Conservation (phyloP, 2,888 invertebrate species). For the Euplexia lucipara region DNA sequence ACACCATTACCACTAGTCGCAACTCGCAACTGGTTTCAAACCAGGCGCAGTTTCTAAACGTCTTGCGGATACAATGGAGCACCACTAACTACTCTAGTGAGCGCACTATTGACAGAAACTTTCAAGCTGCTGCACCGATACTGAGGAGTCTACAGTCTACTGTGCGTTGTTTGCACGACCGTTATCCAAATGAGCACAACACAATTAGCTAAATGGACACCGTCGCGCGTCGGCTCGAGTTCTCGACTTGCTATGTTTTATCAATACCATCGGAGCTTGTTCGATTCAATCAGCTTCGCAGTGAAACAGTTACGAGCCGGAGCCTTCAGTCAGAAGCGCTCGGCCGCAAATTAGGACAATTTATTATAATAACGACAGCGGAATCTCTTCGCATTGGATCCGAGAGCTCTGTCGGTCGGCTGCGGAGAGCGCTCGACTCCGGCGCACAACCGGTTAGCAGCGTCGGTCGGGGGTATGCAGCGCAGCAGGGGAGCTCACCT, state of each 20-base stretch:
- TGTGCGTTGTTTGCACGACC: neutral
- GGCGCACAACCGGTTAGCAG: constrained; percentile 50
- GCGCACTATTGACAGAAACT: neutral
- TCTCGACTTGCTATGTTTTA: constrained; percentile 44
- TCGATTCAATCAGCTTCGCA: constrained; percentile 27
- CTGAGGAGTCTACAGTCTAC: neutral
- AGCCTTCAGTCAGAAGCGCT: constrained; percentile 16
- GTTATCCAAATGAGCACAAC: constrained; percentile 30
- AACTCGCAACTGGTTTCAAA: constrained; percentile 52
- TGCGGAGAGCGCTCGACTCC: constrained; percentile 20
- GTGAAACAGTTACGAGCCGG: neutral
- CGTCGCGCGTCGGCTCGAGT: constrained; percentile 3
- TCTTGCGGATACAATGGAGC: constrained; percentile 47
- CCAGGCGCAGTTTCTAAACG: constrained; percentile 46
- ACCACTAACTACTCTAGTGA: constrained; percentile 16
- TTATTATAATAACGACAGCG: constrained; percentile 31
- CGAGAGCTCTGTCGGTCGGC: constrained; percentile 10
- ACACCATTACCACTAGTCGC: constrained; percentile 41
- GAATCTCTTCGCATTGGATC: constrained; percentile 15
- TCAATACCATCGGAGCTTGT: constrained; percentile 44
- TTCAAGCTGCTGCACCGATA: neutral
- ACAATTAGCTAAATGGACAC: constrained; percentile 36
- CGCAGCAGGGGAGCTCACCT: constrained; percentile 75
- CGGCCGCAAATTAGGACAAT: constrained; percentile 28
- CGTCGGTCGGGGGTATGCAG: constrained; percentile 31